Conservation (phyloP, 2,888 invertebrate species). For the Lampropteryx suffumata region DNA sequence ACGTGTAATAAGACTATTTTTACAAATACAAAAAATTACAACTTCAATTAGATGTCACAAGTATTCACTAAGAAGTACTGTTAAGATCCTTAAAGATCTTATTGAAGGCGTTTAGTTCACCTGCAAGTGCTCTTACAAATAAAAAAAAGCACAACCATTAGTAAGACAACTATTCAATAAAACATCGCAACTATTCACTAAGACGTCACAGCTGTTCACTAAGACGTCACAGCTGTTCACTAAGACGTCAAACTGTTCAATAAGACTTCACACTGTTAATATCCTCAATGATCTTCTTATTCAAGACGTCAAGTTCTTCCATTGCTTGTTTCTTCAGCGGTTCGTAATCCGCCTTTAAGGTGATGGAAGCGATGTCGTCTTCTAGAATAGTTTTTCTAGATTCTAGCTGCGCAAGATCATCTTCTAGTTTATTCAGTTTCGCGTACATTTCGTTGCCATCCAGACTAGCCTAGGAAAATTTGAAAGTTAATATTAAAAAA, state of each 20-base stretch:
- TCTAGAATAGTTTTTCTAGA: slow-evolving; percentile 86
- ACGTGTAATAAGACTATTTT: no score
- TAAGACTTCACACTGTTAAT: slow-evolving; percentile 63
- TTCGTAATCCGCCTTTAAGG: slow-evolving; percentile 86
- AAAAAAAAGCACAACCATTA: no score
- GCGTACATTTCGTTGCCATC: slow-evolving; percentile 88
- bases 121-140: no score
- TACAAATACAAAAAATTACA: no score
- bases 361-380: slow-evolving; percentile 86
- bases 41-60: no score
- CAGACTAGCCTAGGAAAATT: slow-evolving; percentile 76
- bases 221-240: no score
- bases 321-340: slow-evolving; percentile 84
- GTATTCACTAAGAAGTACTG: no score
- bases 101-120: no score
- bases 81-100: no score
- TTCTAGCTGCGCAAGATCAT: slow-evolving; percentile 86
- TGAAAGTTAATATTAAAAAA: no score
- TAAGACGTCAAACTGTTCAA: slow-evolving; percentile 27
- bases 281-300: slow-evolving; percentile 79
- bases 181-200: not conserved
- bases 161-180: no score
- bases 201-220: no score
- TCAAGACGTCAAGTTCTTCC: slow-evolving; percentile 79
- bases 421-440: slow-evolving; percentile 87